These are phyloP conservation scores for Geophilus truncorum DNA, from an alignment of 2,888 invertebrate genomes.

Conservation along the genomic window DNA sequence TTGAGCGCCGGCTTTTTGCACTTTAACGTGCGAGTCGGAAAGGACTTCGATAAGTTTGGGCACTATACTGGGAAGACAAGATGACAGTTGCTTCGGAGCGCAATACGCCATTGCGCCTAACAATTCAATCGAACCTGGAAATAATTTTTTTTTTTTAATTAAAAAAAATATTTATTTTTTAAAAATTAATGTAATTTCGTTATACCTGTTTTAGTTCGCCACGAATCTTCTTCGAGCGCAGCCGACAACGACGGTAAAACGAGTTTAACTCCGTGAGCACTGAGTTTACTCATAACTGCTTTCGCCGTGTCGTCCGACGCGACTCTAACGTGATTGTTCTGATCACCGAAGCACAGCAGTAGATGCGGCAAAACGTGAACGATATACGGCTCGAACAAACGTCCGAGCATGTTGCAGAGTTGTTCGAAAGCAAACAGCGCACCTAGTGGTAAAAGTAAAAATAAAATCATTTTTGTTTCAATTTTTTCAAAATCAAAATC, in stretches of 20 bases:
- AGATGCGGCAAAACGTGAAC: conserved; percentile 94
- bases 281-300: conserved; percentile 85
- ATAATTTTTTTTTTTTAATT: not conserved
- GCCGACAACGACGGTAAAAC: conserved; percentile 88
- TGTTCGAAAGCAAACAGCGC: conserved; percentile 97
- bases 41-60: conserved; percentile 74
- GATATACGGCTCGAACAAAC: conserved; percentile 97
- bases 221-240: conserved; percentile 94
- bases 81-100: conserved; percentile 96
- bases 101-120: conserved; percentile 98
- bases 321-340: conserved; percentile 82
- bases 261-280: conserved; percentile 95
- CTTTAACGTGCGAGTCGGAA: conserved; percentile 94
- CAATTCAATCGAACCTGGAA: conserved; percentile 80
- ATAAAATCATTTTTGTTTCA: not conserved
- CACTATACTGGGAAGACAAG: conserved; percentile 95
- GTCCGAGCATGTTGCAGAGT: conserved; percentile 88
- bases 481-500: conserved; percentile 32
- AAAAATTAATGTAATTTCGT: too few species aligned
- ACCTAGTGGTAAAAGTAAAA: conserved; percentile 53
- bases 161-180: not conserved
- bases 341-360: conserved; percentile 91
- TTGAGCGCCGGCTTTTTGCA: conserved; percentile 93
- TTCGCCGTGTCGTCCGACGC: conserved; percentile 96
- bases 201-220: conserved; percentile 90